A percentile compares a stretch with the other conserved stretches of the same genome.
These are phyloP conservation scores for Dipodomys stephensi DNA, from an alignment of 2,113 vertebrate species.

Conservation along the genomic window DNA sequence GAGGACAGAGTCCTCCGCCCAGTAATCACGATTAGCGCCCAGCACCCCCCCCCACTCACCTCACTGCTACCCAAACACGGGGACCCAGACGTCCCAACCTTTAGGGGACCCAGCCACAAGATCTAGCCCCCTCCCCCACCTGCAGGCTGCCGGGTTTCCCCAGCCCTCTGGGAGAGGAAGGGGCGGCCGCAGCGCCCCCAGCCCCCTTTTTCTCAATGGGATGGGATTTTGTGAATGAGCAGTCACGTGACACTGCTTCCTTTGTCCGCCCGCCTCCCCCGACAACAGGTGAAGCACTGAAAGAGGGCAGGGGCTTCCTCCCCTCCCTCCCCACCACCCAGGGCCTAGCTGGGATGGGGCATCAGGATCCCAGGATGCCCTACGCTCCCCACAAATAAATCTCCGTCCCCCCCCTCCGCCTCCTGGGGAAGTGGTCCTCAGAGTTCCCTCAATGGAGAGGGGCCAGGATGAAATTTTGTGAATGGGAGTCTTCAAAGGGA, in stretches of 20 bases:
- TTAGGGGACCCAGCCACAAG: background rate
- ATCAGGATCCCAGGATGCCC: conserved; percentile 33
- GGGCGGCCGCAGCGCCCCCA: conserved; percentile 77
- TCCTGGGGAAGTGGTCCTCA: conserved; percentile 52
- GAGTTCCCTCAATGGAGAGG: conserved; percentile 71
- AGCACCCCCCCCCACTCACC: conserved; percentile 40
- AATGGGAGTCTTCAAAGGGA: conserved; percentile 69
- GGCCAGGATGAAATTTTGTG: conserved; percentile 78
- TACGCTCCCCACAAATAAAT: background rate
- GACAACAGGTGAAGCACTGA: conserved; percentile 81
- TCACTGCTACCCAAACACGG: background rate
- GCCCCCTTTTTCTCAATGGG: conserved; percentile 80
- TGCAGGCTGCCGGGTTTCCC: conserved; percentile 48
- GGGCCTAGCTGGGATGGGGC: conserved; percentile 68
- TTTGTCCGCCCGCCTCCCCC: conserved; percentile 80
- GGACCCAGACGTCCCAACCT: conserved; percentile 49
- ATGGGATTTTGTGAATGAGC: conserved; percentile 79
- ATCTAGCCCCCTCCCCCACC: conserved; percentile 68
- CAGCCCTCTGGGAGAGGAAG: conserved; percentile 57
- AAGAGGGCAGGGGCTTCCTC: conserved; percentile 69
- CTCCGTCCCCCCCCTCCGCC: background rate
- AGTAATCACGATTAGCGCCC: conserved; percentile 15
- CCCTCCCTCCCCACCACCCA: background rate
- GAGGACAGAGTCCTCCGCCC: conserved; percentile 67
- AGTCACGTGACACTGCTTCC: conserved; percentile 74